Evolutionary conservation across 1,140 invertebrate genomes (phyloP).

Genomic region (Apis dorsata): DNA sequence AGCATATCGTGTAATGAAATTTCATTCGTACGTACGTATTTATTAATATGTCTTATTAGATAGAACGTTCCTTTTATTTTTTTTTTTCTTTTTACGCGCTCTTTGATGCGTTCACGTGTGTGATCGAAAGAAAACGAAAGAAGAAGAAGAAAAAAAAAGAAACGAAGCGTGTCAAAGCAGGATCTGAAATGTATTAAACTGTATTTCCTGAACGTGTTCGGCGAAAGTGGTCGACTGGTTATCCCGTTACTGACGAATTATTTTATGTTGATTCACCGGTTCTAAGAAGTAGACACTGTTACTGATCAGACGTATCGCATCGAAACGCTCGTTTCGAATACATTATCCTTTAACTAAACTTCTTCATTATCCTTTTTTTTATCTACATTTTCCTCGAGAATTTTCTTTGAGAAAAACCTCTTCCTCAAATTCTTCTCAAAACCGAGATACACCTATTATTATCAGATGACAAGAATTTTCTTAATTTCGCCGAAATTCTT

Average conservation of each 20-base stretch:
- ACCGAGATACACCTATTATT: no score
- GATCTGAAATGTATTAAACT: background rate
- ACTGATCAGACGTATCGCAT: constrained; percentile 15
- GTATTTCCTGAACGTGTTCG: background rate
- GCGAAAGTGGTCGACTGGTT: constrained; percentile 5
- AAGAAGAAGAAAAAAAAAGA: background rate
- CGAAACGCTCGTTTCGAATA: background rate
- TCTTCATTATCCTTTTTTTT: no score
- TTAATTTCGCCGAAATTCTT: no score
- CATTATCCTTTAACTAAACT: background rate
- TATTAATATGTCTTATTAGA: no score
- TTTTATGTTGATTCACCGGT: background rate
- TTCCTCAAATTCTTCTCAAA: no score
- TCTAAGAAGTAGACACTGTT: constrained; percentile 13
- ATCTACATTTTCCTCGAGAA: no score
- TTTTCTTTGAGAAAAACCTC: no score
- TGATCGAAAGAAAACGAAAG: background rate
- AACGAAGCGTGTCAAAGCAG: background rate
- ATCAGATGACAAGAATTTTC: no score
- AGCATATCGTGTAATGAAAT: background rate
- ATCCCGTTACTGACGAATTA: constrained; percentile 1
- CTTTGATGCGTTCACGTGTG: background rate
- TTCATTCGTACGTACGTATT: no score
- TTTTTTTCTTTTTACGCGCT: background rate
- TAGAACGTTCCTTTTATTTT: no score